Evolutionary conservation across 2,888 invertebrate genomes (phyloP), one percentile per base, ranked within the genome.

Genomic region (Smittia aterrima): DNA sequence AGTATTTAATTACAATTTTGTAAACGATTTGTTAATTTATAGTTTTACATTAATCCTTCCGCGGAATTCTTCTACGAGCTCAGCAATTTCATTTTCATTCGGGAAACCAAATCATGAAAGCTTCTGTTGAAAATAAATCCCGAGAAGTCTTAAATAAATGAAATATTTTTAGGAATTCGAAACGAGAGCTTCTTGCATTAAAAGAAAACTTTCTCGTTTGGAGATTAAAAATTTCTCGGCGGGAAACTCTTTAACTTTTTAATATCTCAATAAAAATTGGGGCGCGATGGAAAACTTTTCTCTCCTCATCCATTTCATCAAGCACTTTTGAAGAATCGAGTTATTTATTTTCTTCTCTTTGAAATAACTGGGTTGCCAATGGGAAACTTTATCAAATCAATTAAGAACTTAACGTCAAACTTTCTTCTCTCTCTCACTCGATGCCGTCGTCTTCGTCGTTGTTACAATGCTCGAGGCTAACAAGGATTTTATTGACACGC

Each of bases 401-500:
- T 64, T 64, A 64, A 22, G 64, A 64, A 22, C 64, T 64, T 2
- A 64, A 64, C 16, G 64, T 64, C 64, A 64, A 64, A 64, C 64
- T 64, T 64, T 64, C 58, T 58, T 58, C 24, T 18, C 20, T 58
- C 24, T 58, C 53, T 13, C 18, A 4, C 18, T 53, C 16, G 13
- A 4, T 13, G 7, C 16, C 11, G 18, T 24, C 58, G 58, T 24
- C 24, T 58, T 9, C 24, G 1, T n/a, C 64, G n/a, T 6, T 64
- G 27, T 13, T 24, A 16, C 64, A 64, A 16, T 20, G 20, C 25
- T 13, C 20, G 64, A 13, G 27, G 27, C 64, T 64, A 64, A 64
- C 64, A 64, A 64, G 64, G 25, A 64, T 64, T 64, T 27, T 64
- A 64, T 64, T 64, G 27, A 64, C 64, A 64, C 16, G 20, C 64